Percentiles rank a stretch among this genome's conserved stretches.
phyloP scores from a whole-genome alignment of 2,888 invertebrate species.

The Macrophya annulata region DNA sequence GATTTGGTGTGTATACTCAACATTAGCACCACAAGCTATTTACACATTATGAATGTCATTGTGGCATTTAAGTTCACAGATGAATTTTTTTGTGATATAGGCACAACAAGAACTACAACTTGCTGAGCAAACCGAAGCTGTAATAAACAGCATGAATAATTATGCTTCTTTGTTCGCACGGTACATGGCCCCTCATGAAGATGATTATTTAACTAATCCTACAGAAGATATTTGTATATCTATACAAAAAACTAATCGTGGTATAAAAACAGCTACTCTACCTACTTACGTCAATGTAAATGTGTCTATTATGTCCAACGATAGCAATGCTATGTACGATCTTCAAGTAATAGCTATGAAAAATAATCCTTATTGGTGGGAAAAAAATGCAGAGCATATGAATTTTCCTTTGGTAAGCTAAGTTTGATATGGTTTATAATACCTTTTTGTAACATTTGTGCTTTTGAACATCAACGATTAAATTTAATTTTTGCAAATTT shows the following conservation, averaged over 20 bases:
- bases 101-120: conserved; percentile 29
- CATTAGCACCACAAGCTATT: background rate
- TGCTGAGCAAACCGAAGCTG: conserved; percentile 45
- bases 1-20: conserved; percentile 23
- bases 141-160: conserved; percentile 44
- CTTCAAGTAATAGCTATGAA: conserved; percentile 46
- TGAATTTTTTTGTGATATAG: conserved; percentile 27
- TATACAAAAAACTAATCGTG: conserved; percentile 48
- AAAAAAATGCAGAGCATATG: conserved; percentile 37
- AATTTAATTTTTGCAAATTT: background rate
- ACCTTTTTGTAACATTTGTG: background rate
- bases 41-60: too few relatives aligned
- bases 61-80: background rate
- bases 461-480: background rate
- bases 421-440: background rate
- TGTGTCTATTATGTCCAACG: conserved; percentile 28
- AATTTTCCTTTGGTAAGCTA: conserved; percentile 45
- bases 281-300: conserved; percentile 42
- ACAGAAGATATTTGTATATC: conserved; percentile 50
- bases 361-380: conserved; percentile 52
- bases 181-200: conserved; percentile 50
- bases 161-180: conserved; percentile 48
- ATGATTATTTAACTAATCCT: conserved; percentile 45
- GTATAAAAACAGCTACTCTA: conserved; percentile 41
- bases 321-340: conserved; percentile 30